Conservation (phyloP, 2,113 vertebrate genomes). For the Pimephales promelas region DNA sequence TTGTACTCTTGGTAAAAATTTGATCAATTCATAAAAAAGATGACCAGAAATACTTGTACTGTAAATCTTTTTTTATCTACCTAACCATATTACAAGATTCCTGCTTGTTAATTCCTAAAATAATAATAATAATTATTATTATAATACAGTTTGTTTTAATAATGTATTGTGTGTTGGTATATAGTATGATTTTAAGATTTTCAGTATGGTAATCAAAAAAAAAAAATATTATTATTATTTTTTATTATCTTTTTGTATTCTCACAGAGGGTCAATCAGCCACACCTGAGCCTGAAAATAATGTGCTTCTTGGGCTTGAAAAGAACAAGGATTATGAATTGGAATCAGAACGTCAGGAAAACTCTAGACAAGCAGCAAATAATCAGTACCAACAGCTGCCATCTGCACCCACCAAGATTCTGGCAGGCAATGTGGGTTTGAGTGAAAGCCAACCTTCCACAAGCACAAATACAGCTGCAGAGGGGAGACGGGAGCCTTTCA, state of each 20-base stretch:
- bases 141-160: too few relatives aligned
- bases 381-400: not conserved
- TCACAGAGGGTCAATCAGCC: slow-evolving; percentile 9
- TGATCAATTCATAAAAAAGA: too few relatives aligned
- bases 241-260: not conserved
- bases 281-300: not conserved
- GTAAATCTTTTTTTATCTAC: too few relatives aligned
- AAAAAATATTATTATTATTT: not conserved
- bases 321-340: not conserved
- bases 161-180: not conserved
- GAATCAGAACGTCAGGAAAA: not conserved
- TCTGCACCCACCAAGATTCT: slow-evolving; percentile 1
- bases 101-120: not conserved
- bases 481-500: not conserved
- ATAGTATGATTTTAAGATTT: not conserved
- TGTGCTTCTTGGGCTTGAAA: not conserved
- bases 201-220: not conserved
- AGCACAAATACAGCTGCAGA: not conserved
- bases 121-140: too few relatives aligned
- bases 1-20: too few relatives aligned
- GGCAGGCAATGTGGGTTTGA: not conserved
- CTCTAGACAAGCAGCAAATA: not conserved
- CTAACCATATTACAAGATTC: not conserved
- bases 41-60: too few relatives aligned
- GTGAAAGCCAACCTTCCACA: slow-evolving; percentile 24